A percentile compares a stretch with the other conserved stretches of the same genome.
Evolutionary conservation across 1,140 invertebrate genomes (phyloP).

Genomic region (Saxidomus purpurata): DNA sequence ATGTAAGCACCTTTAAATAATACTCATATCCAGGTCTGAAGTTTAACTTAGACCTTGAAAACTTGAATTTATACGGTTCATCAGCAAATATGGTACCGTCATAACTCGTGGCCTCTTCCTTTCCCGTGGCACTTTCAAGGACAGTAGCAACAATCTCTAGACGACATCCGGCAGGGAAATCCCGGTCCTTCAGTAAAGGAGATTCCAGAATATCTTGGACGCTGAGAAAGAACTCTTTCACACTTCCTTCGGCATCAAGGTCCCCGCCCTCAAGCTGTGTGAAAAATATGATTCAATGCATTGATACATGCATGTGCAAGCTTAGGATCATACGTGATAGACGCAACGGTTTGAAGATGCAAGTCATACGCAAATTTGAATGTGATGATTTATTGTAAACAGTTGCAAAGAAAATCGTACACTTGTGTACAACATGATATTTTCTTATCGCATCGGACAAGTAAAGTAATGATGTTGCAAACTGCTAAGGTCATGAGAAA

Average conservation of each 20-base stretch:
- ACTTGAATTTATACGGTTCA: neutral
- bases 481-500: too few relatives aligned
- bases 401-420: too few relatives aligned
- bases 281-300: neutral
- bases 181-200: neutral
- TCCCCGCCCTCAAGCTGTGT: neutral
- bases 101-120: neutral
- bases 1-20: conserved; percentile 10
- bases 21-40: conserved; percentile 6
- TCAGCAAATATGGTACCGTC: neutral
- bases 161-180: neutral
- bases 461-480: too few relatives aligned
- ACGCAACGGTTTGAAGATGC: too few relatives aligned
- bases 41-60: conserved; percentile 11
- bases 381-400: too few relatives aligned
- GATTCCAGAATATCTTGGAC: neutral
- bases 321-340: neutral
- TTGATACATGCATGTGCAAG: too few relatives aligned
- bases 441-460: too few relatives aligned
- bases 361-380: too few relatives aligned
- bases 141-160: conserved; percentile 27
- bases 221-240: neutral
- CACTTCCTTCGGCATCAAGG: neutral
- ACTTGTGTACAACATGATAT: too few relatives aligned
- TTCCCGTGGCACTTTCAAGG: conserved; percentile 16